A percentile compares a stretch with the other conserved stretches of the same genome.
Conservation (phyloP, 2,888 invertebrate genomes). For the Poecilobothrus nobilitatus region DNA sequence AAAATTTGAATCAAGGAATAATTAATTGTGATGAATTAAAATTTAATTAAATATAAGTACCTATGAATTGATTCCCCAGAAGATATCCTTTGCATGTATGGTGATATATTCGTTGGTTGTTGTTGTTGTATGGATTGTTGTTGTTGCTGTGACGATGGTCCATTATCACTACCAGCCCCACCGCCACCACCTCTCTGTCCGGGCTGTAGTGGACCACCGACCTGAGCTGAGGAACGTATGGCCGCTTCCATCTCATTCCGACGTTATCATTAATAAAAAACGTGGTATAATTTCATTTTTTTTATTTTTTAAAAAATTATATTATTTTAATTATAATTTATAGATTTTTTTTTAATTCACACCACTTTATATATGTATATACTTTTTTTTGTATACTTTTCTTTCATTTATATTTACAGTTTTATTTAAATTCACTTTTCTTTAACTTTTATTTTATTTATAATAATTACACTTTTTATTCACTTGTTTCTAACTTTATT, state of each 20-base stretch:
- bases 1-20: no score
- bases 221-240: constrained; percentile 46
- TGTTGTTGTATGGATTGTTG: constrained; percentile 24
- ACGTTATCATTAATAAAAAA: constrained; percentile 32
- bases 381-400: neutral
- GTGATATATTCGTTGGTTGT: constrained; percentile 36
- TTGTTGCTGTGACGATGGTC: constrained; percentile 34
- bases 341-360: neutral
- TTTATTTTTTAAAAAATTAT: constrained; percentile 10
- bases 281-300: constrained; percentile 20
- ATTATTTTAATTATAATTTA: constrained; percentile 11
- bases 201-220: constrained; percentile 42
- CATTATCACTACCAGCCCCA: constrained; percentile 24
- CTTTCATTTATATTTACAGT: neutral
- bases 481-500: no score
- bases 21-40: no score
- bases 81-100: constrained; percentile 42
- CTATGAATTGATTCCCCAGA: constrained; percentile 44
- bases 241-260: constrained; percentile 48
- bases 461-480: no score
- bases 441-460: neutral
- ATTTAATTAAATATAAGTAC: constrained; percentile 28
- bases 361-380: neutral
- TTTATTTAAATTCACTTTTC: neutral
- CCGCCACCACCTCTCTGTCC: constrained; percentile 34